Base-by-base conservation (phyloP, 2,888 invertebrate genomes). In the Drosophila birchii region DNA sequence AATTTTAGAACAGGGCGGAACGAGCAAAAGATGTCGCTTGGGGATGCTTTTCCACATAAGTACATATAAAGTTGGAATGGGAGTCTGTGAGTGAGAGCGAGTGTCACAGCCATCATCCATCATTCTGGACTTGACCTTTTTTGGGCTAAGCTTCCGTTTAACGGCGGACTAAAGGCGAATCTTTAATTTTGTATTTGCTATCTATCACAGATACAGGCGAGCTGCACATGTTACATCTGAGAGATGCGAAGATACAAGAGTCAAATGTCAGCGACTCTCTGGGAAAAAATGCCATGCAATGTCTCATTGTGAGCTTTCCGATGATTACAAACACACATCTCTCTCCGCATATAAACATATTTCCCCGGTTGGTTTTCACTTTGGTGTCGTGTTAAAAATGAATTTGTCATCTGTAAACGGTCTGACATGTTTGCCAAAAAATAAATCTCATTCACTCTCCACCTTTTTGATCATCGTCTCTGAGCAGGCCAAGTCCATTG, bases 81-180 rank as follows among this genome's bases (percentile, higher is more conserved):
- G 72, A 18, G 67, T 56, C 57, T 69, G 77, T 9, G 62, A 75
- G 81, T 78, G 79, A 79, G 78, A 75, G 76, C 79, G 81, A 80
- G 78, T 80, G 89, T 81, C 89, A 85, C 83, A 86, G 84, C 84
- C 84, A 91, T 92, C 92, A 92, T 92, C 92, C 91, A 92, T 92
- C 93, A 92, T 90, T 91, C 89, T 88, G 88, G 91, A 91, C 90
- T 92, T 92, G 92, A 92, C 92, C 92, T 92, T 92, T 92, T 92
- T 91, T 76, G 45, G 58, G 71, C 63, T 76, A 83, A 89, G 79
- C 87, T 90, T 80, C 79, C 80, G 85, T 79, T 89, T 90, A 88
- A 84, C 78, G 44, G 72, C 72, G 39, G 71, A 58, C 68, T 45
- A 41, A 49, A 75, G 75, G 67, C 80, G 85, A 86, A 89, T 90